Conservation (phyloP, 2,113 vertebrate genomes). For the Clarias magur region DNA sequence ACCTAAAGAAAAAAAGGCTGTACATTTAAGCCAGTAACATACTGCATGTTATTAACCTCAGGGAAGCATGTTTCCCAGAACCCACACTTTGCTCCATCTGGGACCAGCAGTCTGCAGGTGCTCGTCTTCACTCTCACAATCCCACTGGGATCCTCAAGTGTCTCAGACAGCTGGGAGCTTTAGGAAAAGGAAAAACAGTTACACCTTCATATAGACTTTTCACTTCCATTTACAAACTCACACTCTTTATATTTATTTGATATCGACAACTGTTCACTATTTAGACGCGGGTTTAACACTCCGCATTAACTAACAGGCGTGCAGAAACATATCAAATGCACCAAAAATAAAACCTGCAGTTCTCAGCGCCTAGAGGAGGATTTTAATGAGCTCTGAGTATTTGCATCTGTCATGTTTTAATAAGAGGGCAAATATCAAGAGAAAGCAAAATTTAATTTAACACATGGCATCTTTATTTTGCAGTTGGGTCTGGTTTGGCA, state of each 20-base stretch:
- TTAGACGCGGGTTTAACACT: background rate
- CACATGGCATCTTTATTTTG: constrained; percentile 8
- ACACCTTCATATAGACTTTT: background rate
- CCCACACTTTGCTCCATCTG: background rate
- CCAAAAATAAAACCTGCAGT: background rate
- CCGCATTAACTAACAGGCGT: background rate
- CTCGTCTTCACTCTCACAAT: constrained; percentile 9
- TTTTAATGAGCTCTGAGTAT: constrained; percentile 43
- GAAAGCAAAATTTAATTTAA: constrained; percentile 47
- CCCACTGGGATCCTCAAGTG: constrained; percentile 51
- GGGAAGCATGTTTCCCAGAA: background rate
- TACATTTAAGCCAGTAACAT: background rate
- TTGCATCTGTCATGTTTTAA: constrained; percentile 3
- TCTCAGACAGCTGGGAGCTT: constrained; percentile 66
- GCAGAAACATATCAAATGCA: constrained; percentile 2
- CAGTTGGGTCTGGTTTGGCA: constrained; percentile 8
- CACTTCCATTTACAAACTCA: constrained; percentile 29
- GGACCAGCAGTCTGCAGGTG: constrained; percentile 14
- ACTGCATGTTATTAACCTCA: background rate
- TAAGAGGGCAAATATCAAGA: constrained; percentile 12
- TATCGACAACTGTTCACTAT: background rate
- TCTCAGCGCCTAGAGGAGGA: constrained; percentile 54
- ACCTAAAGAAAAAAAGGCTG: background rate
- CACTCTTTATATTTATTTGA: background rate
- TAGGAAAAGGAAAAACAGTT: constrained; percentile 62